Base-by-base conservation (phyloP, 2,113 vertebrate species). In the Hemibagrus wyckioides region DNA sequence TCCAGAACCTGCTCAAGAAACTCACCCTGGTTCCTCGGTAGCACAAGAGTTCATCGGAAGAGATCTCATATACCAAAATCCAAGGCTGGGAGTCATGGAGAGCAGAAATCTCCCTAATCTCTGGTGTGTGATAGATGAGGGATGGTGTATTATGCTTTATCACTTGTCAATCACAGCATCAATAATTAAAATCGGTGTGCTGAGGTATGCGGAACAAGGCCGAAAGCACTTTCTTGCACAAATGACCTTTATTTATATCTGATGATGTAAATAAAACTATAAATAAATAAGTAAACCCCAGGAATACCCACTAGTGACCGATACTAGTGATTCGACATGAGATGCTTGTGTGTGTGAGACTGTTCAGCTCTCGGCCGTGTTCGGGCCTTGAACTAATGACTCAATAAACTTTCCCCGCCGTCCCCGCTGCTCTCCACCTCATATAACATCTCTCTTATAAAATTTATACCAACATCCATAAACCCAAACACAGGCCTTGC, bases 401-500 rank as follows among this genome's bases (percentile, higher is more conserved):
- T 91, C 89, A 86, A 92, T 93, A 91, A 92, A 73, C 82, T 83
- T 30, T 57, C 80, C 4, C 54, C 87, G 1, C 44, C 44, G 80
- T 85, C 88, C 54, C 69, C 56, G 56, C 88, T 89, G 89, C 76
- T 86, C 90, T 90, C 86, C 36, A 56, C 69, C 91, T 92, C 89
- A 86, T 91, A 91, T 88, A 85, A 86, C 91, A 84, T 80, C 91
- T 85, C 90, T 75, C 88, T 89, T 91, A 86, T 91, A 91, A 85
- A 84, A 90, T 93, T 90, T 90, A 94, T 91, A 91, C 90, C 88
- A 88, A 36, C 50, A 30, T 82, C 90, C 88, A 91, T 93, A 91
- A 92, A 90, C 57, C 80, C 84, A 80, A 69, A 73, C 79, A 10
- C 36, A n/a, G 61, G 73, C 67, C 65, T 73, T 65, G 19, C 80